Evolutionary conservation across 64 coral and sea anemone species (phyloP).

Genomic region (Montipora capricornis): DNA sequence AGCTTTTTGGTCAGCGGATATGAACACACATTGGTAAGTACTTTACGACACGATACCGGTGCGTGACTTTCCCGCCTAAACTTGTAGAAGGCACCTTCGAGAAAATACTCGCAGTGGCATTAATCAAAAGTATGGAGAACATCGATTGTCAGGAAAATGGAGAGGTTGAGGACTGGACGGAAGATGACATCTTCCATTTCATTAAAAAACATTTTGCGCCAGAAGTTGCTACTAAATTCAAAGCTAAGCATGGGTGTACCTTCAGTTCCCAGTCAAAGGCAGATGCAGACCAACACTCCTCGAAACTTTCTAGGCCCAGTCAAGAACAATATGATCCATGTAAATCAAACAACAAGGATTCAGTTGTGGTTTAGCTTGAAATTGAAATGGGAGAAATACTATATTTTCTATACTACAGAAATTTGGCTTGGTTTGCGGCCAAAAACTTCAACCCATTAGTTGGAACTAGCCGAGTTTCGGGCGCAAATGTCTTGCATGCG

Average conservation of each 20-base stretch:
- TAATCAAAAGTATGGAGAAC: background rate
- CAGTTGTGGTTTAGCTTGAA: background rate
- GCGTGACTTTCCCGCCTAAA: background rate
- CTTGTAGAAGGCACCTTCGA: background rate
- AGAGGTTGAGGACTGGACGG: background rate
- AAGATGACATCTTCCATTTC: background rate
- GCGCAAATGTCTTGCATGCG: too few relatives aligned
- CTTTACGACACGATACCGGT: background rate
- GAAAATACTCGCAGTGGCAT: background rate
- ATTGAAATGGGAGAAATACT: background rate
- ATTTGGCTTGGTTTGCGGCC: background rate
- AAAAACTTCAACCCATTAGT: background rate
- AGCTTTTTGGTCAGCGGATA: background rate
- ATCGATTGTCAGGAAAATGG: background rate
- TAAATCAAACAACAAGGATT: background rate
- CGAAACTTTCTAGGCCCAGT: background rate
- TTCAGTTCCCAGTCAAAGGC: background rate
- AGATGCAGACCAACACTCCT: background rate
- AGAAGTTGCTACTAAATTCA: slow-evolving; percentile 1
- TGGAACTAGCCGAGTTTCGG: background rate
- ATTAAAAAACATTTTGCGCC: background rate
- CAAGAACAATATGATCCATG: background rate
- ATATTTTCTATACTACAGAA: background rate
- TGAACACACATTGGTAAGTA: background rate
- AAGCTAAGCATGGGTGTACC: background rate